A percentile compares a stretch with the other conserved stretches of the same genome.
These are phyloP conservation scores for Acromyrmex echinatior DNA, from an alignment of 1,140 invertebrate species.

Conservation along the genomic window DNA sequence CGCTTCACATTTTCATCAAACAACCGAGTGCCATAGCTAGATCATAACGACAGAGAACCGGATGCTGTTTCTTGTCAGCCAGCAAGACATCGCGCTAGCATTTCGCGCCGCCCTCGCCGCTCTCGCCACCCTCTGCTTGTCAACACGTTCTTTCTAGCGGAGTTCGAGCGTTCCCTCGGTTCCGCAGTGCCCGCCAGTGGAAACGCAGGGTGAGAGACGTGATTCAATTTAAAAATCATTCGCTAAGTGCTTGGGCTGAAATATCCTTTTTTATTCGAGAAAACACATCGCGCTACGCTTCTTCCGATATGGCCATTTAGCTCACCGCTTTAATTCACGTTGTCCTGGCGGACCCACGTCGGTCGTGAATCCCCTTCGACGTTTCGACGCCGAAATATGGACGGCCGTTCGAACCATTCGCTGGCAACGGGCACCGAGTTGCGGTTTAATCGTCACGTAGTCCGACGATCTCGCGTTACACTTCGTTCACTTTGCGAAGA, in stretches of 20 bases:
- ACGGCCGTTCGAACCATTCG: slow-evolving; percentile 38
- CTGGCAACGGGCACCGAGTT: slow-evolving; percentile 63
- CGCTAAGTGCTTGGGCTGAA: slow-evolving; percentile 78
- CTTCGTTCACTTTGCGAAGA: slow-evolving; percentile 33
- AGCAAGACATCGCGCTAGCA: slow-evolving; percentile 56
- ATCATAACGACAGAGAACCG: slow-evolving; percentile 42
- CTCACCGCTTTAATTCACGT: slow-evolving; percentile 69
- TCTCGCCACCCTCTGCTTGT: slow-evolving; percentile 61
- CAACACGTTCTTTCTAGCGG: slow-evolving; percentile 73
- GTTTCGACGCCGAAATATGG: slow-evolving; percentile 74
- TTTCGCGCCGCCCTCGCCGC: slow-evolving; percentile 25
- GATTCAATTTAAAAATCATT: slow-evolving; percentile 84
- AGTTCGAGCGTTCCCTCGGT: slow-evolving; percentile 28
- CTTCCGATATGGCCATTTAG: slow-evolving; percentile 69
- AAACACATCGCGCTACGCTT: slow-evolving; percentile 65
- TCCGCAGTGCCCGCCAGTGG: slow-evolving; percentile 56
- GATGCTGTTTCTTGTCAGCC: slow-evolving; percentile 60
- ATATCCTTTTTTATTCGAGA: slow-evolving; percentile 64
- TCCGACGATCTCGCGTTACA: slow-evolving; percentile 51
- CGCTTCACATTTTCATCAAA: slow-evolving; percentile 50
- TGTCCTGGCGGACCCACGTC: slow-evolving; percentile 54
- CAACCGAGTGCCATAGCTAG: slow-evolving; percentile 63
- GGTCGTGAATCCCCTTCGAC: slow-evolving; percentile 74
- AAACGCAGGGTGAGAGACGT: slow-evolving; percentile 58
- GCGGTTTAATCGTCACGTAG: slow-evolving; percentile 66